Evolutionary conservation across 1,140 invertebrate species (phyloP), one percentile per base, ranked within the genome.

Genomic region (Microvelia longipes): DNA sequence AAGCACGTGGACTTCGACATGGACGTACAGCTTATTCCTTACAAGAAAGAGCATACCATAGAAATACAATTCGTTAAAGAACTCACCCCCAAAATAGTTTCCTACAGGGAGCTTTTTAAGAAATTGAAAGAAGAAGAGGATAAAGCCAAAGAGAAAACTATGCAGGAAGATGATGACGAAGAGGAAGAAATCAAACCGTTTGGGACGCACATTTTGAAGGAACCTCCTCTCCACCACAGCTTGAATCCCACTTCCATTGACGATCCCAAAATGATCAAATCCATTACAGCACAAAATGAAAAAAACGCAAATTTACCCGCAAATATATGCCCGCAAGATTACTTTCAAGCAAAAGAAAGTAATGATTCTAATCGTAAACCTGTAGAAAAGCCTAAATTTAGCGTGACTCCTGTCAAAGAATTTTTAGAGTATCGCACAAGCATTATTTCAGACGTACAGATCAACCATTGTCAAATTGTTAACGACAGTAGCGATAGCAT

Each of bases 1-100:
- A 70, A 70, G n/a, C 28, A 71, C 26, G 71, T 71, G 0, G 71
- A 69, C 26, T 71, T 71, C 27, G 63, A 69, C 50, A 27, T 67
- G 30, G 68, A 69, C 28, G n/a, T 69, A 11, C 25, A 69, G 30
- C 28, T 66, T 29, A 68, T 71, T 60, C 71, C 71, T 1, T 71
- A 64, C 67, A 67, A 66, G 27, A 69, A 50, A 2, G 71, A 71
- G 28, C 69, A 30, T 65, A 71, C 71, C 0, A 65, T 71, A 11
- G 71, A 71, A 62, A 71, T 71, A 2, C 68, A 71, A 29, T 28
- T 70, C 2, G 30, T 69, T 19, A 29, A 65, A 29, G 64, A 70
- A 28, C 28, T 66, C 13, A 24, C 69, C 1, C 5, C 26, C 2
- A 66, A 30, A 70, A 28, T 70, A 1, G 60, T 61, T 63, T 70